Percentiles rank a stretch among this genome's conserved stretches.
phyloP scores from a whole-genome alignment of 2,113 vertebrate genomes.

The Phylloscopus trochiloides region DNA sequence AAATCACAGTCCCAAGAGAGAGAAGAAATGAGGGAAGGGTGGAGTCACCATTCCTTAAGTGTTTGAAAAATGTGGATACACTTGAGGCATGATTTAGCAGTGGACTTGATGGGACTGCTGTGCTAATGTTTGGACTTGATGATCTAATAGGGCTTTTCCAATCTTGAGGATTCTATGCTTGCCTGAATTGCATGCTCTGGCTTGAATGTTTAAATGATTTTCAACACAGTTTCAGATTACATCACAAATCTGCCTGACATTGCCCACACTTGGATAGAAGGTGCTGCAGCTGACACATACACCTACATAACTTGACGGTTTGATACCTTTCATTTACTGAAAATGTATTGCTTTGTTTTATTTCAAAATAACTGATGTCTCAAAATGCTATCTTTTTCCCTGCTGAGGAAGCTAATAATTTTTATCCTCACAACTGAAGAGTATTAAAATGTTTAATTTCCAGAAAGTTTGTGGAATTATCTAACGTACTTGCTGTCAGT shows the following conservation, averaged over 20 bases:
- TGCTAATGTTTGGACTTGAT: accelerated
- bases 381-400: neutral
- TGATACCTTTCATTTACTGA: neutral
- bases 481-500: neutral
- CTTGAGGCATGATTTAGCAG: neutral
- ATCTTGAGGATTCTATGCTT: neutral
- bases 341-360: neutral
- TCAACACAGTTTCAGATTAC: neutral
- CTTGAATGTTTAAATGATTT: neutral
- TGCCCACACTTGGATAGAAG: neutral
- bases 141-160: neutral
- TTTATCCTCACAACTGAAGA: neutral
- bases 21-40: neutral
- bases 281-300: neutral
- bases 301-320: neutral
- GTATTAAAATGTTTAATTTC: slow-evolving; percentile 38
- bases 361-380: neutral
- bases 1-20: neutral
- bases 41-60: neutral
- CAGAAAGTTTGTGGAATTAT: slow-evolving; percentile 24
- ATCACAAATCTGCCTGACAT: neutral
- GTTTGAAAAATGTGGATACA: neutral
- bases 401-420: neutral
- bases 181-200: neutral
- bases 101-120: too few relatives aligned